Evolutionary conservation across 2,113 vertebrate species (phyloP).

Genomic region (Madoqua kirkii): DNA sequence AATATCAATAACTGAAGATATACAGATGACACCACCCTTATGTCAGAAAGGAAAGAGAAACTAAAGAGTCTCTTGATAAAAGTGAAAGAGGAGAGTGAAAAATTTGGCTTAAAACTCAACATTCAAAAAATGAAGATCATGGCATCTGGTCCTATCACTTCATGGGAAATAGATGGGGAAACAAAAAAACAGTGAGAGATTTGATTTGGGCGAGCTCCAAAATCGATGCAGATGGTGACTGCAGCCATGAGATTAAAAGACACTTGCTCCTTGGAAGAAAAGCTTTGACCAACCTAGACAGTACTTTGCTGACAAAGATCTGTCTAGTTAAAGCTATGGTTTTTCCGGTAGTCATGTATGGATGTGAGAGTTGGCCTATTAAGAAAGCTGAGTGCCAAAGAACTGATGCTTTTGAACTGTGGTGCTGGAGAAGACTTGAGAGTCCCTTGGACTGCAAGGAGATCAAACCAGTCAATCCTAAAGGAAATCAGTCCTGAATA

Average conservation of each 20-base stretch:
- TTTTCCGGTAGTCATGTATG: background rate
- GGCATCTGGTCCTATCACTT: background rate
- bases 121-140: background rate
- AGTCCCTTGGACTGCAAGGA: background rate
- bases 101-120: background rate
- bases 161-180: background rate
- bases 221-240: background rate
- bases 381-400: background rate
- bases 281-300: background rate
- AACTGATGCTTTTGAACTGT: background rate
- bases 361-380: background rate
- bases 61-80: background rate
- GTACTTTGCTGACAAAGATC: background rate
- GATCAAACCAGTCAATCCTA: background rate
- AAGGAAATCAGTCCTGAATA: background rate
- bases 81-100: background rate
- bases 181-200: background rate
- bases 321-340: background rate
- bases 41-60: background rate
- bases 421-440: background rate
- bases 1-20: background rate
- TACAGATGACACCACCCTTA: background rate
- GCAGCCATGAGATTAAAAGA: background rate
- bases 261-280: background rate
- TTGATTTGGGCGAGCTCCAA: background rate